Evolutionary conservation across 2,797 vertebrate genomes (phyloP).

Genomic region (Takifugu rubripes): DNA sequence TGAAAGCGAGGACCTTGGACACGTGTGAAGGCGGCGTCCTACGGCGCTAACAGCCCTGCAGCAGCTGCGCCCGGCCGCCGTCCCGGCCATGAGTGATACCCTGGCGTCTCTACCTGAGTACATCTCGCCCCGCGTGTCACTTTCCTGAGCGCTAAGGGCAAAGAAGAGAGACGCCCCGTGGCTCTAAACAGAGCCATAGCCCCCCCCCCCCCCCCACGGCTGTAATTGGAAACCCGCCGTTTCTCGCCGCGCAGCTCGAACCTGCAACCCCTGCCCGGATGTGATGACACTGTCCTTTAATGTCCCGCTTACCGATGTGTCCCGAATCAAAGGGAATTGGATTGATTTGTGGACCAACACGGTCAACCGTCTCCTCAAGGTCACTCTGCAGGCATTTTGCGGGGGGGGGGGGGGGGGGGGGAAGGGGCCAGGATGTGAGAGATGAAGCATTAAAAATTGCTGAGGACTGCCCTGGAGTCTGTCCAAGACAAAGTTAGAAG

Average conservation of each 20-base stretch:
- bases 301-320: conserved; percentile 46
- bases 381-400: conserved; percentile 51
- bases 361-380: conserved; percentile 52
- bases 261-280: conserved; percentile 46
- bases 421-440: conserved; percentile 51
- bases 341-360: conserved; percentile 46
- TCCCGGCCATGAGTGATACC: conserved; percentile 55
- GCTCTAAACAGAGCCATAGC: conserved; percentile 59
- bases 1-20: conserved; percentile 32
- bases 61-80: conserved; percentile 34
- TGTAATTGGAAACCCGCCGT: conserved; percentile 61
- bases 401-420: conserved; percentile 3
- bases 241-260: conserved; percentile 44
- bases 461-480: conserved; percentile 62
- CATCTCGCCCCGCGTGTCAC: conserved; percentile 43
- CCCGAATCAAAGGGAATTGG: conserved; percentile 46
- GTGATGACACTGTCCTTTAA: conserved; percentile 54
- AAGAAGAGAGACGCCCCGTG: conserved; percentile 51
- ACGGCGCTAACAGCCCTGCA: conserved; percentile 28
- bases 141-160: conserved; percentile 64
- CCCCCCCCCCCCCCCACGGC: conserved; percentile 19
- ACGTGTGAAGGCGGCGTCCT: conserved; percentile 38
- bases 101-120: conserved; percentile 61
- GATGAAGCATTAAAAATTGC: conserved; percentile 64
- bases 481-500: conserved; percentile 70